These are phyloP conservation scores for Mamestra brassicae DNA, from an alignment of 2,888 invertebrate genomes.

Conservation along the genomic window DNA sequence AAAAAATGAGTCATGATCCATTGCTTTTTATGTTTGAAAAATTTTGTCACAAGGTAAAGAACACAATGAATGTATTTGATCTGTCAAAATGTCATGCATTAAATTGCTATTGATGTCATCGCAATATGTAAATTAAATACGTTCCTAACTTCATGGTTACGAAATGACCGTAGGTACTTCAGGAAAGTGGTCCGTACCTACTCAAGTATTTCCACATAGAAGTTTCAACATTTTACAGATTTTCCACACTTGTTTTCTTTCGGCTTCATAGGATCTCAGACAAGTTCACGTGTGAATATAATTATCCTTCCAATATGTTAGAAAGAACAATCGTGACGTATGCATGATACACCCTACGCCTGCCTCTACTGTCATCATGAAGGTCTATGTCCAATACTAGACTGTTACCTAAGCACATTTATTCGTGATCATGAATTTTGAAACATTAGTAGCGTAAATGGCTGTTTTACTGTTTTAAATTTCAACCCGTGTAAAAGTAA, in stretches of 20 bases:
- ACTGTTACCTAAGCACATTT: too few species aligned
- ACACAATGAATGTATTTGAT: not conserved
- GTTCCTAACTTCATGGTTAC: not conserved
- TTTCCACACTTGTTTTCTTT: not conserved
- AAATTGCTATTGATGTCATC: not conserved
- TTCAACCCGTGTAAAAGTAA: constrained; percentile 81
- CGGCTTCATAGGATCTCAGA: not conserved
- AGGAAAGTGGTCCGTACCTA: not conserved
- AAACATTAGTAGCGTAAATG: constrained; percentile 36
- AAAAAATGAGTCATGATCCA: not conserved
- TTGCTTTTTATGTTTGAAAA: not conserved
- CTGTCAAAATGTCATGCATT: not conserved
- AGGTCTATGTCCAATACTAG: not conserved
- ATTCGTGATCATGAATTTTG: constrained; percentile 21
- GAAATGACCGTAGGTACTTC: not conserved
- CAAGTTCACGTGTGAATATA: not conserved
- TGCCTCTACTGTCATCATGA: too few species aligned
- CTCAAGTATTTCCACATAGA: too few species aligned
- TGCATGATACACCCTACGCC: too few species aligned
- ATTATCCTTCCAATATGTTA: not conserved
- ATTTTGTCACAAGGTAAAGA: not conserved
- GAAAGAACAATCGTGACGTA: not conserved
- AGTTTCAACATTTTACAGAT: not conserved
- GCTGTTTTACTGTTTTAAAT: constrained; percentile 78
- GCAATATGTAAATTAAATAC: not conserved